phyloP scores from a whole-genome alignment of 2,888 invertebrate genomes.

The Syrista parreyssii region DNA sequence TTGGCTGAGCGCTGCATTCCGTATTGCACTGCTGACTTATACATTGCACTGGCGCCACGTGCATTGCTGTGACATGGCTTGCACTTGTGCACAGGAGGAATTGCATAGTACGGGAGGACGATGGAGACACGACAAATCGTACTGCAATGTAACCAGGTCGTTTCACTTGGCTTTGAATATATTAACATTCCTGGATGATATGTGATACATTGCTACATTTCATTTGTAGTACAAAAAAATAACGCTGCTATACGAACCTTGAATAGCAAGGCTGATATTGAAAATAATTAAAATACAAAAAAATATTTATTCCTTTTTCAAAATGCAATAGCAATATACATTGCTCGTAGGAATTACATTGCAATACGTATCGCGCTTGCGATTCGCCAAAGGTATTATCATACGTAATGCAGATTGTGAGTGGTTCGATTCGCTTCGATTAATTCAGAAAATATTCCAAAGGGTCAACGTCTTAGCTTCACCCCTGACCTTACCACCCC shows the following conservation, averaged over 20 bases:
- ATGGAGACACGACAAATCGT: background rate
- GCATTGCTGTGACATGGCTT: background rate
- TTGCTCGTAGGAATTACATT: background rate
- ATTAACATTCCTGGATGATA: background rate
- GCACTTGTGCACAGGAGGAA: background rate
- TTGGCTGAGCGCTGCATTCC: conserved; percentile 41
- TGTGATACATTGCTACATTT: background rate
- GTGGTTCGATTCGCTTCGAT: conserved; percentile 3
- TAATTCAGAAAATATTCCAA: conserved; percentile 2
- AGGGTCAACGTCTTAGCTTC: background rate
- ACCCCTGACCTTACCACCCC: background rate
- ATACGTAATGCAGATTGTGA: background rate
- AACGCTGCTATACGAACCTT: background rate
- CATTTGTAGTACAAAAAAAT: background rate
- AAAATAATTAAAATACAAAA: background rate
- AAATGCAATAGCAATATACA: background rate
- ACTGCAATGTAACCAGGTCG: background rate
- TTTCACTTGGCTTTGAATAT: background rate
- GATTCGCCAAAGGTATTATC: background rate
- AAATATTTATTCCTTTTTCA: background rate
- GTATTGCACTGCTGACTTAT: conserved; percentile 15
- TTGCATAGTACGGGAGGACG: background rate
- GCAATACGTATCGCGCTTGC: background rate
- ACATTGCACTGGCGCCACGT: background rate
- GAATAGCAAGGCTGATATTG: background rate